These are phyloP conservation scores for Zalophus californianus DNA, from an alignment of 2,797 vertebrate genomes.

Conservation along the genomic window DNA sequence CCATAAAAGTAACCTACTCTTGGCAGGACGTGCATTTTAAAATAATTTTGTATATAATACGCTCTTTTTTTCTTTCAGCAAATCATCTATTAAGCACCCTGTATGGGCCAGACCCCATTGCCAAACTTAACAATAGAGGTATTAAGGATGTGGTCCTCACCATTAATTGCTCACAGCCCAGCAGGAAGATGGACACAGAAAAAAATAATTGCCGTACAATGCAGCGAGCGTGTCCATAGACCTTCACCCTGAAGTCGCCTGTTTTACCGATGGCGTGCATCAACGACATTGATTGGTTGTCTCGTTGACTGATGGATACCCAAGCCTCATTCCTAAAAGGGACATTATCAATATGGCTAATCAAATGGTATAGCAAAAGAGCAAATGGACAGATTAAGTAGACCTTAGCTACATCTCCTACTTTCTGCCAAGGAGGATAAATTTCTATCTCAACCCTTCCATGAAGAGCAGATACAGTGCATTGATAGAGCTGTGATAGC, in stretches of 20 bases:
- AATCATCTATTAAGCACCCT: neutral
- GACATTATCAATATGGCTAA: slow-evolving; percentile 69
- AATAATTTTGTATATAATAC: slow-evolving; percentile 26
- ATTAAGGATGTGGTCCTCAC: neutral
- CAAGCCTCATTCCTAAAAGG: slow-evolving; percentile 64
- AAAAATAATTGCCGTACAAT: neutral
- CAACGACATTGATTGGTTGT: neutral
- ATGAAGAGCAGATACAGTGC: slow-evolving; percentile 25
- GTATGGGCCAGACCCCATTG: neutral
- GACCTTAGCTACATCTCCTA: slow-evolving; percentile 40
- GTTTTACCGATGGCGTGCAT: neutral
- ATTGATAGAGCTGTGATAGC: neutral
- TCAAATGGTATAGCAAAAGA: slow-evolving; percentile 64
- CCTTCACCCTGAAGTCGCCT: neutral
- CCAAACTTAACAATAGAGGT: neutral
- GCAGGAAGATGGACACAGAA: neutral
- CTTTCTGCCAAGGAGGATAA: slow-evolving; percentile 69
- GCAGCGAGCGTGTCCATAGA: neutral
- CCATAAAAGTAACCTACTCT: neutral
- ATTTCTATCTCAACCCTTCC: slow-evolving; percentile 56
- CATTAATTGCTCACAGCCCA: neutral
- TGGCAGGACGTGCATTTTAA: slow-evolving; percentile 33
- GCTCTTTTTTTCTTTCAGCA: slow-evolving; percentile 1
- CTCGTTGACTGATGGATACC: slow-evolving; percentile 59
- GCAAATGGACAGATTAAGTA: slow-evolving; percentile 60